phyloP scores from a whole-genome alignment of 2,888 invertebrate species.

The Syrphus vitripennis region DNA sequence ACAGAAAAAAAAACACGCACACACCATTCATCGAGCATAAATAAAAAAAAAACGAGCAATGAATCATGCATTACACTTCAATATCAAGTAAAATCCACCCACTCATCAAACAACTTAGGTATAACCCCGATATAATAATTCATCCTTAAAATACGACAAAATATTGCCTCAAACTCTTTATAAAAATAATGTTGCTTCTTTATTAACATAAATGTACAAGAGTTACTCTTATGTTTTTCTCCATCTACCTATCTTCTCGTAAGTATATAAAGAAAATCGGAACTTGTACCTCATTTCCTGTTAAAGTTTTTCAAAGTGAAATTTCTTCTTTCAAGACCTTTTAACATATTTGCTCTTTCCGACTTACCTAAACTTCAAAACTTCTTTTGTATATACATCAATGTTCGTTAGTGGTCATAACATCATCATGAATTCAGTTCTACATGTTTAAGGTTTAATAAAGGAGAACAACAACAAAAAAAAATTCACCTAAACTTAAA shows the following conservation, averaged over 20 bases:
- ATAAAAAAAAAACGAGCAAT: neutral
- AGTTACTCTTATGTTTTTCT: no score
- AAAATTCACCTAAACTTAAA: neutral
- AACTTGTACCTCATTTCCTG: neutral
- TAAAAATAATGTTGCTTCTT: neutral
- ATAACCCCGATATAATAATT: no score
- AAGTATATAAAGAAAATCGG: no score
- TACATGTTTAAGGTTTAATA: neutral
- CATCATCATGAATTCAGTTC: constrained; percentile 5
- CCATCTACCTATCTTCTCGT: no score
- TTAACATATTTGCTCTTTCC: constrained; percentile 1
- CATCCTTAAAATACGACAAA: no score
- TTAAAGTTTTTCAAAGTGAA: neutral
- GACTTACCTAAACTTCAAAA: no score
- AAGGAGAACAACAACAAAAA: neutral
- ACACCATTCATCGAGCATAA: neutral
- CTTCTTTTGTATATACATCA: neutral
- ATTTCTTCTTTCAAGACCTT: neutral
- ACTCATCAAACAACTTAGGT: neutral
- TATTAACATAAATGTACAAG: neutral
- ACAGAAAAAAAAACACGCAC: no score
- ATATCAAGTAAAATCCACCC: neutral
- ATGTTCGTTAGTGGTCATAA: neutral
- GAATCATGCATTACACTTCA: no score
- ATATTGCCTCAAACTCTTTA: no score